Conservation (phyloP, 2,797 vertebrate species). For the Helostoma temminkii region DNA sequence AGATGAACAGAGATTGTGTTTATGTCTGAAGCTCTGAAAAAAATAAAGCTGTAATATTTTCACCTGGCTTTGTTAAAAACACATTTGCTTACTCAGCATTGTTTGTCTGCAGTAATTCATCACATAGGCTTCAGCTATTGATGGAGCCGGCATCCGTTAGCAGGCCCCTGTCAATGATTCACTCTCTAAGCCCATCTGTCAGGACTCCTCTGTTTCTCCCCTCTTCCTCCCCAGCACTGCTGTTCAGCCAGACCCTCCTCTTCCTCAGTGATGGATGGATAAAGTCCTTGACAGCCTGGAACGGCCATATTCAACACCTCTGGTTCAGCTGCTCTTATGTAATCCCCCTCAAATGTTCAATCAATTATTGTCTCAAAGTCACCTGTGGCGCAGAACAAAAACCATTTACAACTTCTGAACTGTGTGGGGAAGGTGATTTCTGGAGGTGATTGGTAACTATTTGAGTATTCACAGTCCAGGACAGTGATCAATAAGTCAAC, state of each 20-base stretch:
- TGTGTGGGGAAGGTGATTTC: slow-evolving; percentile 52
- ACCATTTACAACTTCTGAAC: slow-evolving; percentile 45
- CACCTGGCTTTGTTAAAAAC: slow-evolving; percentile 85
- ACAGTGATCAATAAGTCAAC: slow-evolving; percentile 77
- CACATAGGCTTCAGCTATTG: slow-evolving; percentile 86
- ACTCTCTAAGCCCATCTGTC: slow-evolving; percentile 86
- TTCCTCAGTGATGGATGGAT: slow-evolving; percentile 80
- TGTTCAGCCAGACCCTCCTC: slow-evolving; percentile 73
- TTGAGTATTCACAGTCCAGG: slow-evolving; percentile 76
- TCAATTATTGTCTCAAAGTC: slow-evolving; percentile 59
- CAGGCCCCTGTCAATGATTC: slow-evolving; percentile 88
- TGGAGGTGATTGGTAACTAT: slow-evolving; percentile 75
- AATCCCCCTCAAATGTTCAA: slow-evolving; percentile 45
- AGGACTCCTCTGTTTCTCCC: slow-evolving; percentile 72
- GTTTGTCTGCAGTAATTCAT: slow-evolving; percentile 90
- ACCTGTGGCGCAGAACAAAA: slow-evolving; percentile 48
- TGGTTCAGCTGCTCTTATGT: slow-evolving; percentile 41
- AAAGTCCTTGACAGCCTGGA: slow-evolving; percentile 60
- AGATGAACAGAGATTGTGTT: slow-evolving; percentile 3
- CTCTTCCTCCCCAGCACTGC: slow-evolving; percentile 69
- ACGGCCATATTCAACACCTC: slow-evolving; percentile 59
- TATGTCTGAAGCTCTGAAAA: slow-evolving; percentile 33
- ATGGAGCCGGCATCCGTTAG: slow-evolving; percentile 86
- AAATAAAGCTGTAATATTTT: slow-evolving; percentile 71
- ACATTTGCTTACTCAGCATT: slow-evolving; percentile 88